phyloP scores from a whole-genome alignment of 2,888 invertebrate species.

The Phyllotreta striolata region DNA sequence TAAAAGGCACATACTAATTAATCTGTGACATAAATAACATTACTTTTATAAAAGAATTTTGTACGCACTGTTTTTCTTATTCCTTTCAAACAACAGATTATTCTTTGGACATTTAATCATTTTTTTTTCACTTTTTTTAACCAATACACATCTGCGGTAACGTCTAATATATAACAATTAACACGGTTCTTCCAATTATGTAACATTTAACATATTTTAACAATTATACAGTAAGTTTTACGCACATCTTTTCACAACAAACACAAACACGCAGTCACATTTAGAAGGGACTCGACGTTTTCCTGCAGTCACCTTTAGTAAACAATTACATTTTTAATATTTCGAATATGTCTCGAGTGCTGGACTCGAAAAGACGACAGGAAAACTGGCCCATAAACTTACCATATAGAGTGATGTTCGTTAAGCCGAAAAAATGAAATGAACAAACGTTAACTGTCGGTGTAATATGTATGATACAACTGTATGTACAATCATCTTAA shows the following conservation, averaged over 20 bases:
- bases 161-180: slow-evolving; percentile 53
- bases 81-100: slow-evolving; percentile 48
- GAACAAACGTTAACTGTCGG: slow-evolving; percentile 23
- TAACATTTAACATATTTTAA: slow-evolving; percentile 52
- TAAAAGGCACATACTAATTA: slow-evolving; percentile 55
- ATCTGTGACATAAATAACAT: slow-evolving; percentile 49
- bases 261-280: slow-evolving; percentile 39
- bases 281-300: neutral
- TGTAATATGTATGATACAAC: slow-evolving; percentile 35
- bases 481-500: slow-evolving; percentile 44
- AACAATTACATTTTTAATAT: neutral
- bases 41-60: slow-evolving; percentile 45
- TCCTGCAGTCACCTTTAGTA: too few relatives aligned
- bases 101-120: slow-evolving; percentile 49
- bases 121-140: slow-evolving; percentile 39
- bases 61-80: slow-evolving; percentile 36
- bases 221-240: slow-evolving; percentile 45
- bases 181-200: slow-evolving; percentile 50
- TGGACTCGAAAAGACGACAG: too few relatives aligned
- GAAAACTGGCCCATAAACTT: slow-evolving; percentile 18
- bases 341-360: too few relatives aligned
- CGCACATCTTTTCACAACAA: slow-evolving; percentile 39
- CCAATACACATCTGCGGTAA: slow-evolving; percentile 54
- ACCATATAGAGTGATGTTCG: slow-evolving; percentile 20
- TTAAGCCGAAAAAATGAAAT: slow-evolving; percentile 20